Base-by-base conservation (phyloP, 2,113 vertebrate species). In the Aythya baeri region DNA sequence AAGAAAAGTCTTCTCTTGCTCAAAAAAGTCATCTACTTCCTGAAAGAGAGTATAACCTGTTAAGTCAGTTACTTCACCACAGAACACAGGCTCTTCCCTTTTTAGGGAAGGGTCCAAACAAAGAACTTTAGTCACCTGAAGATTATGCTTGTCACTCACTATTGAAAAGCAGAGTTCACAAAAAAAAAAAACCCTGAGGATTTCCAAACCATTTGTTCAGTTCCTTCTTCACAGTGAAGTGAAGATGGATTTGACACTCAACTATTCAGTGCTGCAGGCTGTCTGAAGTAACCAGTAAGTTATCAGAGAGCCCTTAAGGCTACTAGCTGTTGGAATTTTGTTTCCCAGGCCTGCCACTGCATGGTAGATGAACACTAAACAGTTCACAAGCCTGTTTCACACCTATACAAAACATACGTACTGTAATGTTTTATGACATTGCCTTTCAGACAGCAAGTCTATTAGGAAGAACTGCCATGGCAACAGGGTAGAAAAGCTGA, bases 11-110 rank as follows among this genome's bases (percentile, higher is more conserved):
- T 99, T 99, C 97, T 99, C 99, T 97, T 99, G 99, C 90, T 99
- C 99, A 97, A 99, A 99, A 97, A 99, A 99, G 58, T 99, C 99
- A 98, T 99, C 99, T 8, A 99, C 99, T 94, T 99, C 99, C 99
- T 99, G 97, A 79, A 96, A 89, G 49, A 87, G 58, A 50, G 22
- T 16, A 93, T 17, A 50, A 70, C 31, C 65, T 62, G 29, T 90
- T 90, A 86, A 75, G 29, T 63, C 43, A 41, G 43, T 55, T 41
- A 55, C 4, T 55, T 18, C 12, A 75, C 15, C 57, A 26, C 54
- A 93, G 63, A 87, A 49, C 1, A 83, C 10, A 80, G 58, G 25
- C 11, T 59, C 46, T 63, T 59, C 27, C 25, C n/a, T 38, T 0
- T 41, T 93, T 76, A 66, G 49, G 13, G 23, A 84, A 61, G 36